Base-by-base conservation (phyloP, 2,888 invertebrate genomes). In the Melieria picta region DNA sequence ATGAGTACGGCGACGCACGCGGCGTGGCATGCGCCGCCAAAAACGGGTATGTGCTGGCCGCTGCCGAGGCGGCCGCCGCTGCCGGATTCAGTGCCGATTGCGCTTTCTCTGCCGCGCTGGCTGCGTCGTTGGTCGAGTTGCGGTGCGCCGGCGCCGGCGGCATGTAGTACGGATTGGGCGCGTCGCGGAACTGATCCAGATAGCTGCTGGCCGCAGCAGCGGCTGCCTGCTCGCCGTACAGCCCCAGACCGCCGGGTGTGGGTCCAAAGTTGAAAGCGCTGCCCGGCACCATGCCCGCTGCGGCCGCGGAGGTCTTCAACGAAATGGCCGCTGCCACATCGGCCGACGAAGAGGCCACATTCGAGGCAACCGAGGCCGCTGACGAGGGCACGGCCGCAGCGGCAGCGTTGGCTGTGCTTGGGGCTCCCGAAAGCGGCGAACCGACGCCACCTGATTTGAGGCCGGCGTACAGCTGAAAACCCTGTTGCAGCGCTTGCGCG, bases 261-360 rank as follows among this genome's bases (percentile, higher is more conserved):
- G 93, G 89, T 16, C 93, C 93, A 81, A 94, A 95, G 83, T 94
- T 95, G 80, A 95, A 95, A 65, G 95, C 94, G 86, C 94, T 94
- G 45, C 93, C 92, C 7, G 94, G 91, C 75, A 94, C 93, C 82
- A 93, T 92, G 78, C 91, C 91, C 10, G 75, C 76, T 7, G 75
- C 75, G 5, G 78, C 76, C 7, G 79, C 78, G 7, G 73, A 69
- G 46, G 92, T 91, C 79, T 93, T 90, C 63, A 93, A 82, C 10
- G 91, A 89, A 77, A 93, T 90, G 75, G 89, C 88, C 1, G 75
- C 82, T 72, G 84, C 83, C 7, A 83, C 75, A 77, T 84, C 85
- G 10, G 64, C 60, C 60, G 76, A 67, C 47, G 74, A 70, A 0
- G 79, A 72, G 11, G 73, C 66, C 4, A 69, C 72, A 71, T 73